Evolutionary conservation across 2,888 invertebrate genomes (phyloP), one percentile per base, ranked within the genome.

Genomic region (Lasioglossum morio): DNA sequence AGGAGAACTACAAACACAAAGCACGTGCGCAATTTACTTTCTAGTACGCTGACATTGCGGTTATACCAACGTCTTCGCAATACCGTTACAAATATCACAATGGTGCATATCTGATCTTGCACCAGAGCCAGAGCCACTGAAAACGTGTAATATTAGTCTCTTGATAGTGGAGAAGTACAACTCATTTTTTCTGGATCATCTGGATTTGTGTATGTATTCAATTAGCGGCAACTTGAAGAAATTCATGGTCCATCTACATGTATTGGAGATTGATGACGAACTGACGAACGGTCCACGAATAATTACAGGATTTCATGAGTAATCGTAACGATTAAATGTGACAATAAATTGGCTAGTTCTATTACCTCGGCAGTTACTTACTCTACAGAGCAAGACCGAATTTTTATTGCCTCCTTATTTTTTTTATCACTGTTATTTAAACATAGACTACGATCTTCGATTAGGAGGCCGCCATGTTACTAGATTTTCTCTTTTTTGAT

Each of bases 11-110:
- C n/a, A 43, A 43, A 30, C 37, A 48, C 10, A 19, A 57, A 81
- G 82, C 78, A 81, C 77, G 84, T 81, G 77, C 37, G 53, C 70
- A 85, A 85, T 57, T 60, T 77, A 19, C 72, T 43, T 84, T 75
- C 63, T 66, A n/a, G n/a, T n/a, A 23, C 48, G 57, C 48, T 66
- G 40, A 73, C 19, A 27, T 14, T 34, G 46, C 84, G 88, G 87
- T 89, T 89, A 88, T 60, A 74, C 76, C 66, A 40, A 34, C 5
- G 40, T 48, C 34, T 74, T 37, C 34, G 27, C 40, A 63, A 69
- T 46, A 23, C 63, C 34, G 34, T 37, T 73, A 19, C n/a, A 43
- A 73, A 19, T 53, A 63, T 81, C 34, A n/a, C 12, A 63, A 72
- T 30, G 23, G 37, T n/a, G 12, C 23, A 34, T 40, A 69, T 16